A percentile compares a stretch with the other conserved stretches of the same genome.
Evolutionary conservation across 2,888 invertebrate species (phyloP).

Genomic region (Pammene aurita): DNA sequence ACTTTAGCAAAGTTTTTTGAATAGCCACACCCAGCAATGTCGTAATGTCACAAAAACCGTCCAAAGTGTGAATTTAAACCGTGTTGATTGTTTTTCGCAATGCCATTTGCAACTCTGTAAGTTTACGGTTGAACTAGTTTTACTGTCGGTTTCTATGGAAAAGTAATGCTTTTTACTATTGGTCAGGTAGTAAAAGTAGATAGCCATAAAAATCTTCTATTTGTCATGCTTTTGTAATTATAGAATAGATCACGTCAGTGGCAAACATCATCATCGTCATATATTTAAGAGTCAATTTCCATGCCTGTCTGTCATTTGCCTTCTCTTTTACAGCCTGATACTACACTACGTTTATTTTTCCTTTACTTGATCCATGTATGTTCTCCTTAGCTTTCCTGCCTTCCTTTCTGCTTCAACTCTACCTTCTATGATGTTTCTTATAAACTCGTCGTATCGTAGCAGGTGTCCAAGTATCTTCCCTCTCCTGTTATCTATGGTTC

Average conservation of each 20-base stretch:
- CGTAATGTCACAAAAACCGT: slow-evolving; percentile 17
- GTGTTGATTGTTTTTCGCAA: slow-evolving; percentile 27
- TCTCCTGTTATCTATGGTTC: no score
- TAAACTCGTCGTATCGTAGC: no score
- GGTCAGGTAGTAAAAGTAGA: slow-evolving; percentile 11
- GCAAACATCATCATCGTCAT: no score
- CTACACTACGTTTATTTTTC: no score
- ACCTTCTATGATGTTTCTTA: no score
- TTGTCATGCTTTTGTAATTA: neutral
- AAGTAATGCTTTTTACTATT: slow-evolving; percentile 27
- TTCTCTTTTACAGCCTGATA: no score
- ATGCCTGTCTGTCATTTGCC: no score
- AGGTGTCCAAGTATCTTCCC: no score
- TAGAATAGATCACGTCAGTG: neutral
- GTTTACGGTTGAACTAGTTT: slow-evolving; percentile 22
- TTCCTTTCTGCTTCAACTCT: no score
- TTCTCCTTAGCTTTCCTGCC: no score
- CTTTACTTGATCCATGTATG: no score
- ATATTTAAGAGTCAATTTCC: no score
- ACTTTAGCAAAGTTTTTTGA: neutral
- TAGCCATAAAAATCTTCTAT: neutral
- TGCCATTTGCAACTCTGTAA: slow-evolving; percentile 26
- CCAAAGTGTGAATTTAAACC: slow-evolving; percentile 15
- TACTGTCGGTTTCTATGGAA: slow-evolving; percentile 21
- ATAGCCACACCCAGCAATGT: slow-evolving; percentile 1